Evolutionary conservation across 1,140 invertebrate genomes (phyloP).

Genomic region (Neoseiulus cucumeris): DNA sequence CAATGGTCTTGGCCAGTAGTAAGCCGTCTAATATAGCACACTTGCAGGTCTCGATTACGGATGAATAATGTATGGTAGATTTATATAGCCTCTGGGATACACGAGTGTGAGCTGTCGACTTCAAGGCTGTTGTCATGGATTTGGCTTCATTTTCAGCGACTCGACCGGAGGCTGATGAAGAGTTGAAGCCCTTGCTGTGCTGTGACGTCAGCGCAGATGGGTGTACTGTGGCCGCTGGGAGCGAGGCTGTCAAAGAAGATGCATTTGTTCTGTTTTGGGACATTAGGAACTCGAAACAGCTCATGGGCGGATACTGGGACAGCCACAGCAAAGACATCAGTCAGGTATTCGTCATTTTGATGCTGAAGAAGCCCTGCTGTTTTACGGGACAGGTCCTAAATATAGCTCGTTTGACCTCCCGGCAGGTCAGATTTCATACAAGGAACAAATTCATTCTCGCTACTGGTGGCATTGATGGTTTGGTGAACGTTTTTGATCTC

Average conservation of each 20-base stretch:
- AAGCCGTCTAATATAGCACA: too few relatives aligned
- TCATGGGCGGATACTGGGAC: conserved; percentile 60
- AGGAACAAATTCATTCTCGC: conserved; percentile 43
- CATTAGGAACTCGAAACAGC: conserved; percentile 38
- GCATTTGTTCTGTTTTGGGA: conserved; percentile 45
- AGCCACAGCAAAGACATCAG: conserved; percentile 65
- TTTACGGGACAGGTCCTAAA: not conserved
- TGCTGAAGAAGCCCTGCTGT: not conserved
- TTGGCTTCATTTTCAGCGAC: too few relatives aligned
- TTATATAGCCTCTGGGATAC: too few relatives aligned
- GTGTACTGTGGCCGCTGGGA: not conserved
- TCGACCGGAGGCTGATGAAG: not conserved
- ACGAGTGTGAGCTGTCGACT: too few relatives aligned
- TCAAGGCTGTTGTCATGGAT: too few relatives aligned
- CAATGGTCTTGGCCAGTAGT: too few relatives aligned
- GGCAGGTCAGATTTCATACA: conserved; percentile 49
- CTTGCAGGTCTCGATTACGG: too few relatives aligned
- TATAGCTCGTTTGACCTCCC: not conserved
- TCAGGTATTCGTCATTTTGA: too few relatives aligned
- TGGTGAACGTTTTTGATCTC: conserved; percentile 67
- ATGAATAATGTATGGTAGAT: too few relatives aligned
- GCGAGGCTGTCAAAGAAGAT: conserved; percentile 1
- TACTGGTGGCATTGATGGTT: conserved; percentile 56
- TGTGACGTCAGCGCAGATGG: not conserved
- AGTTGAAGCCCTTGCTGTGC: not conserved